phyloP scores from a whole-genome alignment of 2,888 invertebrate species.

The Erannis defoliaria region DNA sequence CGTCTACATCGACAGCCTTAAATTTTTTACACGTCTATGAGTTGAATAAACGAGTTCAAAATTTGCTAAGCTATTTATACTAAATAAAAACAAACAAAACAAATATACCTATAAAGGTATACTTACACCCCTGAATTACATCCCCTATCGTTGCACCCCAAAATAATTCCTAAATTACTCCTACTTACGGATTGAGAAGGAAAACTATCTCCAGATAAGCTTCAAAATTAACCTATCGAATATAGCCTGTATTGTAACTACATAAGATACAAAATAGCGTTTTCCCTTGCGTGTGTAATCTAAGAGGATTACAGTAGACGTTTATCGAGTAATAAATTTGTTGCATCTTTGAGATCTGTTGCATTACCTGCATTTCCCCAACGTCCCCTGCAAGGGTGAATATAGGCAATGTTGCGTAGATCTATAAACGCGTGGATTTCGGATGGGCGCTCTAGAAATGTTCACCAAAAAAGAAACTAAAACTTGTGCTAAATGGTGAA shows the following conservation, averaged over 20 bases:
- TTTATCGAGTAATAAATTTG: conserved; percentile 71
- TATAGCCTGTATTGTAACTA: background rate
- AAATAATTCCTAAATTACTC: conserved; percentile 7
- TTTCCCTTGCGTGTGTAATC: conserved; percentile 50
- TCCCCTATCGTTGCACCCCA: conserved; percentile 7
- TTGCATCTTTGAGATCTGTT: conserved; percentile 49
- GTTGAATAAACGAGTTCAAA: too few species aligned
- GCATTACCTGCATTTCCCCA: conserved; percentile 57
- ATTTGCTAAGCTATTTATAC: too few species aligned
- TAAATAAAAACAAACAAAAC: too few species aligned
- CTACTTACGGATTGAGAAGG: conserved; percentile 7
- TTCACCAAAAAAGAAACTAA: too few species aligned
- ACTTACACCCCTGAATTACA: conserved; percentile 1
- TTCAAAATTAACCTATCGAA: background rate
- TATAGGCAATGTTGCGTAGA: conserved; percentile 14
- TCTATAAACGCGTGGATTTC: too few species aligned
- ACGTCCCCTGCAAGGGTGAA: conserved; percentile 38
- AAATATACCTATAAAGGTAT: too few species aligned
- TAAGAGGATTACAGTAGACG: conserved; percentile 63
- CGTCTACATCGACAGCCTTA: too few species aligned
- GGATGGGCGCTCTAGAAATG: too few species aligned
- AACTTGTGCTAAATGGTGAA: too few species aligned
- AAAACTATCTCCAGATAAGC: conserved; percentile 8
- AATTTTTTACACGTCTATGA: too few species aligned
- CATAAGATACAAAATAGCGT: conserved; percentile 3